phyloP scores from a whole-genome alignment of 2,888 invertebrate species.

The Thecophora atra region DNA sequence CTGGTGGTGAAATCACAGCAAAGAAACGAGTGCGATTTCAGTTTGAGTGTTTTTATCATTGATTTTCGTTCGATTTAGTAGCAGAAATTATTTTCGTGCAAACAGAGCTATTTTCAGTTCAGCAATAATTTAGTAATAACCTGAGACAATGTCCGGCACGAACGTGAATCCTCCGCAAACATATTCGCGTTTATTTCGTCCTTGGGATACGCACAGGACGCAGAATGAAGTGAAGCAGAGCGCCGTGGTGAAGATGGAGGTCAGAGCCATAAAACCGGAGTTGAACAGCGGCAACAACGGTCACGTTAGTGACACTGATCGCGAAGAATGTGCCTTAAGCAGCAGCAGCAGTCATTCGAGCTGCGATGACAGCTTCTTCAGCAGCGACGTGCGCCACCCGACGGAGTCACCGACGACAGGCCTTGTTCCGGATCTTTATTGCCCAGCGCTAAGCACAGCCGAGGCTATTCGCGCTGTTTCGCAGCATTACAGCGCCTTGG shows the following conservation, averaged over 20 bases:
- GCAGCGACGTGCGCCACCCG: conserved; percentile 18
- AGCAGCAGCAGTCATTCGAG: conserved; percentile 51
- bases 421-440: neutral
- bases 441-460: conserved; percentile 27
- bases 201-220: conserved; percentile 69
- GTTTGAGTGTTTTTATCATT: conserved; percentile 20
- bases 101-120: no score
- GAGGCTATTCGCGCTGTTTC: conserved; percentile 5
- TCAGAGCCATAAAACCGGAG: conserved; percentile 29
- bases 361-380: conserved; percentile 54
- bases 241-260: conserved; percentile 40
- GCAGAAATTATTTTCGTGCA: neutral
- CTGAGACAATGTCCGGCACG: conserved; percentile 55
- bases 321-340: conserved; percentile 53
- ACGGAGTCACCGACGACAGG: neutral
- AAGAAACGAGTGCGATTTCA: conserved; percentile 32
- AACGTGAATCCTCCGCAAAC: conserved; percentile 65
- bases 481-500: conserved; percentile 12
- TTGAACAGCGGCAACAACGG: conserved; percentile 18
- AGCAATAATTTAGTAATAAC: conserved; percentile 7
- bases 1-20: conserved; percentile 53
- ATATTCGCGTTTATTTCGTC: conserved; percentile 71
- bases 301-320: conserved; percentile 48
- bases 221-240: neutral
- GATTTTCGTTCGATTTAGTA: neutral